Evolutionary conservation across 2,797 vertebrate species (phyloP).

Genomic region (Spinus pinus): DNA sequence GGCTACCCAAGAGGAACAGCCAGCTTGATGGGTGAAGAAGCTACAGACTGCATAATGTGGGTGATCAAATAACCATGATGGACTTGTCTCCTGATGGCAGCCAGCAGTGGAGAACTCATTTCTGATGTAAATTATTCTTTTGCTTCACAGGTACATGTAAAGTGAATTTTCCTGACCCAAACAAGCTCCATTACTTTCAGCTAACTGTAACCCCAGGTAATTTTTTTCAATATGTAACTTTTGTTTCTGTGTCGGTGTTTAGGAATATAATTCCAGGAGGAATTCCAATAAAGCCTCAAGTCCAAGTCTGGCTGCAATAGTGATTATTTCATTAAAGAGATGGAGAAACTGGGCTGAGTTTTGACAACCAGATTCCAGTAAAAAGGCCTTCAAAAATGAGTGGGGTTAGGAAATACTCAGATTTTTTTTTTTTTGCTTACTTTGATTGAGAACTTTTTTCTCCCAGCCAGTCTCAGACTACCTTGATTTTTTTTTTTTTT

Average conservation of each 20-base stretch:
- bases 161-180: constrained; percentile 94
- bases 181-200: constrained; percentile 96
- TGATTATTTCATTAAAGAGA: not conserved
- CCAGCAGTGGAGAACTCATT: not conserved
- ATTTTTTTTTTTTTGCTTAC: not conserved
- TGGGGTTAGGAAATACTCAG: not conserved
- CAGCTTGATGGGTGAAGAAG: not conserved
- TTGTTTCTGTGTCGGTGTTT: not conserved
- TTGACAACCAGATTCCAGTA: not conserved
- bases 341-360: not conserved
- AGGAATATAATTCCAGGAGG: not conserved
- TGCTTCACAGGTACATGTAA: constrained; percentile 90
- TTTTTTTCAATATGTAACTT: not conserved
- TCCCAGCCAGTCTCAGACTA: not conserved
- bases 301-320: not conserved
- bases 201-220: constrained; percentile 96
- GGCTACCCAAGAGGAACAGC: not conserved
- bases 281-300: not conserved
- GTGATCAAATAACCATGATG: not conserved
- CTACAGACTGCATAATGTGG: not conserved
- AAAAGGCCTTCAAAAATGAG: not conserved
- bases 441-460: not conserved
- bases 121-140: not conserved
- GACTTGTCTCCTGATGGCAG: not conserved
- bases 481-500: not conserved